Evolutionary conservation across 2,888 invertebrate species (phyloP).

Genomic region (Limnephilus auricula): DNA sequence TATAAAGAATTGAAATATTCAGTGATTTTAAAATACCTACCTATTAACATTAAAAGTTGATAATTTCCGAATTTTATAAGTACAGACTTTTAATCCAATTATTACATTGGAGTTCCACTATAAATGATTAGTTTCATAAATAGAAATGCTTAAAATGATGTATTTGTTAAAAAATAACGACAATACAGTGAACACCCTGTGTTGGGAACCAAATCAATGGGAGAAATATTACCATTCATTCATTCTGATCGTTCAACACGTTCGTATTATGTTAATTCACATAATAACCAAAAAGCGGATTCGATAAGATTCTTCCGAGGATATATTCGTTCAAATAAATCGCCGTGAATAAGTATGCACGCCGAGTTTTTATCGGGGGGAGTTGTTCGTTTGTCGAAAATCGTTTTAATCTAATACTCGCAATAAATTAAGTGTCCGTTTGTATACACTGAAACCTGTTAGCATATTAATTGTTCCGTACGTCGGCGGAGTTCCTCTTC

Average conservation of each 20-base stretch:
- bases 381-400: slow-evolving; percentile 45
- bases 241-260: slow-evolving; percentile 55
- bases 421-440: slow-evolving; percentile 39
- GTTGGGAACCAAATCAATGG: not conserved
- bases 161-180: not conserved
- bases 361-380: slow-evolving; percentile 40
- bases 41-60: too few species aligned
- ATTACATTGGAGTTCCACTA: not conserved
- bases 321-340: slow-evolving; percentile 46
- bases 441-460: slow-evolving; percentile 53
- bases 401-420: slow-evolving; percentile 53
- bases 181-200: slow-evolving; percentile 5
- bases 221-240: slow-evolving; percentile 42
- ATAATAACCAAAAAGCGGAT: slow-evolving; percentile 42
- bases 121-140: not conserved
- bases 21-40: too few species aligned
- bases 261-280: slow-evolving; percentile 56
- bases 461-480: slow-evolving; percentile 53
- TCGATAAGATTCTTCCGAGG: slow-evolving; percentile 45
- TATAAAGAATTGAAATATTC: not conserved
- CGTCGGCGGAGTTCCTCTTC: slow-evolving; percentile 41
- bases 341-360: slow-evolving; percentile 40
- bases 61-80: too few species aligned
- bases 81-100: not conserved
- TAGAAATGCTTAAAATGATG: not conserved